phyloP scores from a whole-genome alignment of 2,113 vertebrate genomes.

The Eulemur macaco region DNA sequence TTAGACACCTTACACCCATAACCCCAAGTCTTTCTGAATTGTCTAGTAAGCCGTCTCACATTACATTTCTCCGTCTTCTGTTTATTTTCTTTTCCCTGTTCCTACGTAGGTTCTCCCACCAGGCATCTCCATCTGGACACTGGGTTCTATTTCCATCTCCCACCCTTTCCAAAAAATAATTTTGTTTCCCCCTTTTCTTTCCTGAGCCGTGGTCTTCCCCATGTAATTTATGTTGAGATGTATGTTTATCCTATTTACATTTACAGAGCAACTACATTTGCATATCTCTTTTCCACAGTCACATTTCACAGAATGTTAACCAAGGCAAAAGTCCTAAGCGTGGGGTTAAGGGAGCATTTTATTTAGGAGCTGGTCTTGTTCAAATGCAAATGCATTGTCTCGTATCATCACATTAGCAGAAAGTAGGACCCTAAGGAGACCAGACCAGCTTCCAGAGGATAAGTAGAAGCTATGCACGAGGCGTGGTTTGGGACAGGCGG shows the following conservation, averaged over 20 bases:
- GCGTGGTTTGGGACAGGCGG: background rate
- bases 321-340: constrained; percentile 36
- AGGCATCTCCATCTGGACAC: background rate
- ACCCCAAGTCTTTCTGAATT: background rate
- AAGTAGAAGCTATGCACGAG: background rate
- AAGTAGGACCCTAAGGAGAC: background rate
- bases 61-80: background rate
- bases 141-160: background rate
- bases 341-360: constrained; percentile 6
- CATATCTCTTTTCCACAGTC: constrained; percentile 64
- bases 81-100: background rate
- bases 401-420: constrained; percentile 45
- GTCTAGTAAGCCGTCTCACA: background rate
- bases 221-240: background rate
- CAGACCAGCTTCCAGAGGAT: background rate
- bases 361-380: constrained; percentile 47
- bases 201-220: background rate
- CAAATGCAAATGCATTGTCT: constrained; percentile 38
- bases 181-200: background rate
- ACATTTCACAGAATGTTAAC: constrained; percentile 53
- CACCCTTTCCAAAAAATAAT: background rate
- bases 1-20: background rate
- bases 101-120: too few relatives aligned
- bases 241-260: constrained; percentile 50
- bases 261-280: constrained; percentile 55